phyloP scores from a whole-genome alignment of 2,113 vertebrate genomes.

The Grammomys surdaster region DNA sequence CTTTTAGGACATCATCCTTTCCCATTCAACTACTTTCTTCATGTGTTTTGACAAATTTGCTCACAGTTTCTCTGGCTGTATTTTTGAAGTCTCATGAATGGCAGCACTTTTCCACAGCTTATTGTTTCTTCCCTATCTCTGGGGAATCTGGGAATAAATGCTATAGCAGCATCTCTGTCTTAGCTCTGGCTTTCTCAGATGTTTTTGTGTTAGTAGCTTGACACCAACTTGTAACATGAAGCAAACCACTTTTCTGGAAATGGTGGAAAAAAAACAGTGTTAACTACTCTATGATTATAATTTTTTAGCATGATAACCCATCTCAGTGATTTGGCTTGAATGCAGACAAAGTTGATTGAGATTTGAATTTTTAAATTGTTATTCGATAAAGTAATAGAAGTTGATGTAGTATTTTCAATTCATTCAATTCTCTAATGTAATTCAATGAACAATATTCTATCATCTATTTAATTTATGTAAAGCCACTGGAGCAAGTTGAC shows the following conservation, averaged over 20 bases:
- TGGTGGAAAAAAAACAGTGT: background rate
- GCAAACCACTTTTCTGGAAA: background rate
- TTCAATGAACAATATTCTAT: slow-evolving; percentile 22
- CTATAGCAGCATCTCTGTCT: background rate
- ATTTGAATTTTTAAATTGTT: slow-evolving; percentile 26
- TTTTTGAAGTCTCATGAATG: background rate
- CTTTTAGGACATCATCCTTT: background rate
- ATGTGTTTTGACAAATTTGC: slow-evolving; percentile 5
- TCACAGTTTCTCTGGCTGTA: background rate
- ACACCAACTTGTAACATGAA: background rate
- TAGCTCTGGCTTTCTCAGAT: background rate
- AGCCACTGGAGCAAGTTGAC: background rate
- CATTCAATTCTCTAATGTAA: background rate
- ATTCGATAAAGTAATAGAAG: slow-evolving; percentile 25
- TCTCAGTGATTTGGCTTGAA: slow-evolving; percentile 18
- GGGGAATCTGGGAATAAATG: background rate
- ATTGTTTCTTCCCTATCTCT: slow-evolving; percentile 5
- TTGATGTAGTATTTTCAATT: background rate
- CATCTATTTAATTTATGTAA: background rate
- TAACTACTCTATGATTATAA: background rate
- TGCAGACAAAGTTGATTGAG: background rate
- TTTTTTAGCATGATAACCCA: background rate
- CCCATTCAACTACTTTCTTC: background rate
- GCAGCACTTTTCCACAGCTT: background rate
- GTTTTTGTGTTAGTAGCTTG: slow-evolving; percentile 9